Evolutionary conservation across 2,888 invertebrate species (phyloP), one percentile per base, ranked within the genome.

Genomic region (Himalopsyche japonica): DNA sequence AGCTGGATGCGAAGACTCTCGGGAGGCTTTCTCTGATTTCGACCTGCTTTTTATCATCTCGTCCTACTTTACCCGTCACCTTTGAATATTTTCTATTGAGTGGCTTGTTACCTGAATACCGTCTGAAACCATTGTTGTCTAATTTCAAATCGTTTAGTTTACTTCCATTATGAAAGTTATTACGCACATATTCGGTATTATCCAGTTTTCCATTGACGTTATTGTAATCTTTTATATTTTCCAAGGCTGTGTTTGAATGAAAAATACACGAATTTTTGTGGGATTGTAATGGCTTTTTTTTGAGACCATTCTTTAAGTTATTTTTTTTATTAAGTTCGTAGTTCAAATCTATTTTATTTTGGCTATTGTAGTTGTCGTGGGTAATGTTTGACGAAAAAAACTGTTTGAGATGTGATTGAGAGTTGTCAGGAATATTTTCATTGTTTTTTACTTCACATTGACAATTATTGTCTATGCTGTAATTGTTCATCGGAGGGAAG

Each of bases 401-500:
- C 24, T 57, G 57, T 20, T 57, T 57, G 0, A 57, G 15, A 20
- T 57, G 57, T 20, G 57, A 57, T 8, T 57, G 57, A 20, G n/a
- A 20, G 24, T 57, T 24, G 20, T 57, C 57, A 20, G 57, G 20
- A 1, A 20, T 3, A 20, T 57, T 57, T 57, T 57, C 57, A 20
- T 57, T 57, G 20, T 57, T 57, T n/a, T 7, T 57, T 20, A 18
- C 49, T 27, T 57, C n/a, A 77, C 48, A 34, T 81, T 81, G 43
- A 1, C 70, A 20, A 70, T 80, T 24, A 30, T 82, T 37, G 37
- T 5, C 64, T 0, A 48, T n/a, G 12, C 24, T 32, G 30, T 82
- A 49, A 24, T 7, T 79, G 48, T 81, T 79, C 6, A 86, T 85
- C 3, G 47, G 79, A n/a, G 87, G 87, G 57, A 87, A 87, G 20